Evolutionary conservation across 2,113 vertebrate genomes (phyloP).

Genomic region (Ammospiza nelsoni): DNA sequence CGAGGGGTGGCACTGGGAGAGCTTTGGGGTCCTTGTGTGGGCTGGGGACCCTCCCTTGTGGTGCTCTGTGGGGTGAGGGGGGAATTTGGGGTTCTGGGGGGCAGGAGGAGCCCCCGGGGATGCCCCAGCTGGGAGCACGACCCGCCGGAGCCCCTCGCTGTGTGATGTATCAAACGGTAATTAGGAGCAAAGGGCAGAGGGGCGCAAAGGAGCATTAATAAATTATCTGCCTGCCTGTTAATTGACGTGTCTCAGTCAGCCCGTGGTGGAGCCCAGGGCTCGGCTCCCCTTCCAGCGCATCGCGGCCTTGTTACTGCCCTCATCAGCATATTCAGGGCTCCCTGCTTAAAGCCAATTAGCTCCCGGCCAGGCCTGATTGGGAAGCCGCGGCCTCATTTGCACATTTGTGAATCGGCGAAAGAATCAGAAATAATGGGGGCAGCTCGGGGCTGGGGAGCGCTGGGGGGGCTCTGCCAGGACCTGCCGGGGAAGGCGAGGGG

Average conservation of each 20-base stretch:
- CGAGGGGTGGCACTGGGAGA: neutral
- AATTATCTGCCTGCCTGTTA: constrained; percentile 61
- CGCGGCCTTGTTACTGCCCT: constrained; percentile 18
- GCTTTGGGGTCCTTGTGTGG: neutral
- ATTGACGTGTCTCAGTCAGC: constrained; percentile 59
- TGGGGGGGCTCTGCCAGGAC: neutral
- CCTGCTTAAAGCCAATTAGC: constrained; percentile 73
- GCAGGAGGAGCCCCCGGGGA: neutral
- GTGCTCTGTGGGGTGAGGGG: rapidly evolving
- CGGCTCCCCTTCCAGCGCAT: constrained; percentile 31
- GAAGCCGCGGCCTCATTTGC: constrained; percentile 48
- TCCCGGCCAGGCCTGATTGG: constrained; percentile 32
- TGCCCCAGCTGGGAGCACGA: neutral
- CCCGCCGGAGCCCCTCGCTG: neutral
- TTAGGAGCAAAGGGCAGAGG: constrained; percentile 54
- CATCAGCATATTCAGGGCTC: constrained; percentile 57
- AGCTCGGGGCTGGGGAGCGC: neutral
- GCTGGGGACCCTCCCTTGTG: neutral
- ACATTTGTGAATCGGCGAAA: constrained; percentile 1
- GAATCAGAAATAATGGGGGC: neutral
- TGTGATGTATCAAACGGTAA: constrained; percentile 43
- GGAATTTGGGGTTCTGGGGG: neutral
- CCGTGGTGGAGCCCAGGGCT: neutral
- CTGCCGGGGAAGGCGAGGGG: neutral
- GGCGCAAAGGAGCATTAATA: constrained; percentile 53